phyloP scores from a whole-genome alignment of 2,888 invertebrate genomes.

The Scrobipalpa atriplicella region DNA sequence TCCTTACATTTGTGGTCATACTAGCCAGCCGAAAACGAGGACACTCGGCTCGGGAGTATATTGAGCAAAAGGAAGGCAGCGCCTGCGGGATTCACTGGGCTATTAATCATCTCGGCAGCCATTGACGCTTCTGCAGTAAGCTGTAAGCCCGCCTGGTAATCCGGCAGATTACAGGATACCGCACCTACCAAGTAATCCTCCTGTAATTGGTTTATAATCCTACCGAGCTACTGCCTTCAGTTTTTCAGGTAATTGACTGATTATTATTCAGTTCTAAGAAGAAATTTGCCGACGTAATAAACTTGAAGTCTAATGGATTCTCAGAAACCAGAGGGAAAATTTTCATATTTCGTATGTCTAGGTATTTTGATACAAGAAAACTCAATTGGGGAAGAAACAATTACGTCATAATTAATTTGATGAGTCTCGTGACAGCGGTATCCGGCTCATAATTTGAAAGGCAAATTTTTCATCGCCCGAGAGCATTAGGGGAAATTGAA shows the following conservation, averaged over 20 bases:
- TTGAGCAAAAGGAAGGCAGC: constrained; percentile 52
- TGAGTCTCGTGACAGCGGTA: constrained; percentile 68
- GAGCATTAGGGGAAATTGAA: constrained; percentile 70
- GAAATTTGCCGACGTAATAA: no score
- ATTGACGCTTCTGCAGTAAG: constrained; percentile 55
- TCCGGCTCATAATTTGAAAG: constrained; percentile 72
- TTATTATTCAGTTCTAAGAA: no score
- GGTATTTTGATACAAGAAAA: constrained; percentile 38
- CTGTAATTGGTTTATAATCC: constrained; percentile 24
- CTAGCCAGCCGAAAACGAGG: constrained; percentile 11
- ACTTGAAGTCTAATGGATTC: background rate
- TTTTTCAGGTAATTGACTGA: background rate
- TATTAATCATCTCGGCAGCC: constrained; percentile 65
- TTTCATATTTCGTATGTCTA: constrained; percentile 17
- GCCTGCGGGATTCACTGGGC: constrained; percentile 57
- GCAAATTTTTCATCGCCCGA: constrained; percentile 72
- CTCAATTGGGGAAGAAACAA: constrained; percentile 56
- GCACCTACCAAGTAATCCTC: constrained; percentile 33
- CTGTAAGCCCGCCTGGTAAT: constrained; percentile 50
- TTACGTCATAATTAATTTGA: constrained; percentile 69
- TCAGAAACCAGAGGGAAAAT: background rate
- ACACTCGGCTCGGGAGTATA: constrained; percentile 24
- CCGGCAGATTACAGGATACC: constrained; percentile 46
- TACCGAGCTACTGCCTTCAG: background rate
- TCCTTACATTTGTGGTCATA: background rate